Percentiles rank a stretch among this genome's conserved stretches.
Evolutionary conservation across 2,888 invertebrate genomes (phyloP).

Genomic region (Drosophila algonquin): DNA sequence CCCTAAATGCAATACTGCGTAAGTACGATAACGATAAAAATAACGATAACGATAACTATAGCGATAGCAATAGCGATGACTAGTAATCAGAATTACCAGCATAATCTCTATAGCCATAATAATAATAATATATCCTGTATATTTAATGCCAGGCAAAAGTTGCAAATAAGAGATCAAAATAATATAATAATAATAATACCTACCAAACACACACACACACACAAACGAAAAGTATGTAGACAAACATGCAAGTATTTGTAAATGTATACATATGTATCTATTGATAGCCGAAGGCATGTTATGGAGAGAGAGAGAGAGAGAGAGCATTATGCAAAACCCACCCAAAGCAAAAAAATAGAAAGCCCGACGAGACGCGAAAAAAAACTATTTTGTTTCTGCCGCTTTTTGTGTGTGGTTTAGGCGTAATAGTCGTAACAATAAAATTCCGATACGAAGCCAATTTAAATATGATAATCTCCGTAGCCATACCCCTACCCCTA

Average conservation of each 20-base stretch:
- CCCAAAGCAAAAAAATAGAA: conserved; percentile 48
- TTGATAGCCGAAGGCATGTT: neutral
- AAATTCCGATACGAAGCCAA: neutral
- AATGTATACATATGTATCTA: conserved; percentile 2
- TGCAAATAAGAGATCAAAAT: conserved; percentile 42
- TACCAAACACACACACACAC: conserved; percentile 19
- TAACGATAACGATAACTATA: conserved; percentile 15
- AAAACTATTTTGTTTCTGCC: conserved; percentile 9
- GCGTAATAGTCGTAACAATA: neutral
- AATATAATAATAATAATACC: conserved; percentile 34
- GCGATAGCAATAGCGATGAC: conserved; percentile 18
- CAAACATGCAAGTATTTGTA: conserved; percentile 9
- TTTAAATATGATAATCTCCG: neutral
- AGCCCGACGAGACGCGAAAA: conserved; percentile 1
- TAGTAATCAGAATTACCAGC: conserved; percentile 23
- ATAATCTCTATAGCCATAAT: conserved; percentile 19
- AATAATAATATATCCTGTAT: conserved; percentile 21
- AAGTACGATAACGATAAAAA: conserved; percentile 25
- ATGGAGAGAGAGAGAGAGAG: conserved; percentile 6
- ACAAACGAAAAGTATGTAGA: neutral
- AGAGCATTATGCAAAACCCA: conserved; percentile 64
- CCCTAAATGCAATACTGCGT: conserved; percentile 6
- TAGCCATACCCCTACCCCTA: neutral
- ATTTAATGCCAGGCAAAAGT: conserved; percentile 22
- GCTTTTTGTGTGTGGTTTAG: conserved; percentile 1